Evolutionary conservation across 2,888 invertebrate species (phyloP).

Genomic region (Metellina segmentata): DNA sequence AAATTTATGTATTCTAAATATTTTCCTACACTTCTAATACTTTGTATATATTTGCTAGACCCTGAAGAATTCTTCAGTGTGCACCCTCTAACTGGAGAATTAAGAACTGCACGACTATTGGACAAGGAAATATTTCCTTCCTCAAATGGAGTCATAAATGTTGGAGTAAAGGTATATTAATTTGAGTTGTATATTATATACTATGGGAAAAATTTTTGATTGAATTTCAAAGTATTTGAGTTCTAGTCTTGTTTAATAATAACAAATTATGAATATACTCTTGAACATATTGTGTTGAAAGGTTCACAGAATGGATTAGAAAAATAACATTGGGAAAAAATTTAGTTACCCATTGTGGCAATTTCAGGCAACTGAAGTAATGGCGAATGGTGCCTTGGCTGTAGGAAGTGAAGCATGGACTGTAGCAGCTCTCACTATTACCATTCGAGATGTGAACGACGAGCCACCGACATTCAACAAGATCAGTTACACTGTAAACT

Average conservation of each 20-base stretch:
- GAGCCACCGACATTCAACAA: slow-evolving; percentile 91
- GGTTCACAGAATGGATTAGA: not conserved
- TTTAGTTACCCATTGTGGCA: slow-evolving; percentile 77
- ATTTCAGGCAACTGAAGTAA: slow-evolving; percentile 87
- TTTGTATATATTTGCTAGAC: slow-evolving; percentile 83
- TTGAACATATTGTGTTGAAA: no score
- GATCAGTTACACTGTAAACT: slow-evolving; percentile 89
- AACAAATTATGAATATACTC: no score
- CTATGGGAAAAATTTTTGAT: not conserved
- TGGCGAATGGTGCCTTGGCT: slow-evolving; percentile 86
- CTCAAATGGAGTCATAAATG: slow-evolving; percentile 88
- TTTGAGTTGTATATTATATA: not conserved
- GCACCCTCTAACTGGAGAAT: slow-evolving; percentile 89
- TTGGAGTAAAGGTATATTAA: slow-evolving; percentile 84
- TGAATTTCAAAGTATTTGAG: no score
- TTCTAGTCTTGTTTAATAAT: no score
- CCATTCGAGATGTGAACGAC: slow-evolving; percentile 94
- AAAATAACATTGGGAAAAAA: not conserved
- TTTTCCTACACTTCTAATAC: slow-evolving; percentile 18
- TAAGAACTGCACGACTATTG: slow-evolving; percentile 90
- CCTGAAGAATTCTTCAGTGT: slow-evolving; percentile 92
- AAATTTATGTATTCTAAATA: not conserved
- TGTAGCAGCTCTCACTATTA: slow-evolving; percentile 88
- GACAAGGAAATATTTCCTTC: slow-evolving; percentile 90
- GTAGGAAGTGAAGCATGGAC: slow-evolving; percentile 86